These are phyloP conservation scores for Anseranas semipalmata DNA, from an alignment of 2,113 vertebrate genomes.

Conservation along the genomic window DNA sequence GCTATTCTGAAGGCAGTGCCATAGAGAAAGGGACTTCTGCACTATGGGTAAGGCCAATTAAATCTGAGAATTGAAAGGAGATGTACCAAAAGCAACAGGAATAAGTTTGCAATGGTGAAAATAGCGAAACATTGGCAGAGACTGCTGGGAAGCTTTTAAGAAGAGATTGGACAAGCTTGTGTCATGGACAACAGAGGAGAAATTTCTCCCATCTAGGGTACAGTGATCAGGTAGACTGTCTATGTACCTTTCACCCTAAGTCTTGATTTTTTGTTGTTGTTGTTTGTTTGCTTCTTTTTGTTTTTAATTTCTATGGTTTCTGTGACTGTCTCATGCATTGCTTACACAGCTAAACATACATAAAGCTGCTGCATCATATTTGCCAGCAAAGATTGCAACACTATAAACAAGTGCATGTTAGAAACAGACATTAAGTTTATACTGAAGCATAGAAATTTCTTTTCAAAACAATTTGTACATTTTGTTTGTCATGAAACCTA, in stretches of 20 bases:
- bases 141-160: neutral
- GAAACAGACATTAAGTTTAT: neutral
- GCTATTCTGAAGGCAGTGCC: neutral
- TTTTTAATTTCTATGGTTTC: neutral
- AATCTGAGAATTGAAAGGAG: neutral
- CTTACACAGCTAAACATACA: neutral
- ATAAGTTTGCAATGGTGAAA: neutral
- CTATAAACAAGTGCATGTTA: neutral
- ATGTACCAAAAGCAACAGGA: neutral
- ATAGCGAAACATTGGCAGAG: neutral
- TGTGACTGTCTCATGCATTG: neutral
- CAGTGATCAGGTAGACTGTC: neutral
- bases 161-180: neutral
- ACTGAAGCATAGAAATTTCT: neutral
- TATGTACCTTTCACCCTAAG: neutral
- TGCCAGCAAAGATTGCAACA: neutral
- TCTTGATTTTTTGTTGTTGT: neutral
- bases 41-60: neutral
- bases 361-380: neutral
- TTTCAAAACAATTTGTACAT: neutral
- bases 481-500: neutral
- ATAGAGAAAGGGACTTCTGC: neutral
- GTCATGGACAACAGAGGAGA: neutral
- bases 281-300: neutral
- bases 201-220: neutral